Evolutionary conservation across 1,140 invertebrate genomes (phyloP).

Genomic region (Nixonia krombeini): DNA sequence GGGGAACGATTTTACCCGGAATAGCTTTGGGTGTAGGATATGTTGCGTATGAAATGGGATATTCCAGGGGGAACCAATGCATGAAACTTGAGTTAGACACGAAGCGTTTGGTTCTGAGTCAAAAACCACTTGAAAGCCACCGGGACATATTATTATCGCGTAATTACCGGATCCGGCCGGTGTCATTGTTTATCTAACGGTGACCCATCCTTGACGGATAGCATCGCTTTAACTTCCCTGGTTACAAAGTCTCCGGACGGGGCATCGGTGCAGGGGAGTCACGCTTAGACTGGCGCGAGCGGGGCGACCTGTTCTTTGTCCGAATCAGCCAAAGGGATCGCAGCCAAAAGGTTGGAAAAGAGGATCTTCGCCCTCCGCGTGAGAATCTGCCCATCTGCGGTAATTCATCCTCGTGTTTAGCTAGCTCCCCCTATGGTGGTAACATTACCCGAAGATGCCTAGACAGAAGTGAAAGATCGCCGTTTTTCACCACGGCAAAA

Average conservation of each 20-base stretch:
- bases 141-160: constrained; percentile 12
- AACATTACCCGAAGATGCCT: neutral
- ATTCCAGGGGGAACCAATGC: too few species aligned
- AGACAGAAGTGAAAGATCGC: constrained; percentile 1
- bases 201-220: constrained; percentile 15
- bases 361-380: constrained; percentile 33
- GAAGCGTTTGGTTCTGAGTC: too few species aligned
- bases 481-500: neutral
- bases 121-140: too few species aligned
- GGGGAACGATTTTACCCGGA: neutral
- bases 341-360: constrained; percentile 19
- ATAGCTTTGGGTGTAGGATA: neutral
- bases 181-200: constrained; percentile 21
- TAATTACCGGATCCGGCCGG: constrained; percentile 13
- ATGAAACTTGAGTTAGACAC: too few species aligned
- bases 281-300: too few species aligned
- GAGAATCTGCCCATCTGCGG: constrained; percentile 36
- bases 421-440: neutral
- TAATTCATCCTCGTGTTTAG: constrained; percentile 15
- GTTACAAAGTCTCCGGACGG: constrained; percentile 24
- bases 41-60: too few species aligned
- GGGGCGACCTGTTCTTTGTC: constrained; percentile 27
- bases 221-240: constrained; percentile 22
- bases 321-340: constrained; percentile 19
- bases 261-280: constrained; percentile 18